Base-by-base conservation (phyloP, 2,888 invertebrate genomes). In the Ischnus inquisitorius region DNA sequence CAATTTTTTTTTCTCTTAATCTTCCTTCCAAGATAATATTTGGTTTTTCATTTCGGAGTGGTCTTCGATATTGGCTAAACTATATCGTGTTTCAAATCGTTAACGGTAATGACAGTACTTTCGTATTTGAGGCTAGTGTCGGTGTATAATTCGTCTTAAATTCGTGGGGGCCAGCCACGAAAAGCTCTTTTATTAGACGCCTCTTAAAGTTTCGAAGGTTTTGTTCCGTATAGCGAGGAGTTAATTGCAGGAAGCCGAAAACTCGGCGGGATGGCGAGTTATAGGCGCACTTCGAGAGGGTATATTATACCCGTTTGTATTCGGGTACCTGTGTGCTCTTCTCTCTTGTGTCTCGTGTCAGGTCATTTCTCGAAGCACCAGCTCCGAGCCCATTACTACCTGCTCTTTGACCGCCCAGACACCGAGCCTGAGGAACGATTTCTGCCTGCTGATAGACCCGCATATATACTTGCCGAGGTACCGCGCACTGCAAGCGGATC, bases 281-380 rank as follows among this genome's bases (percentile, higher is more conserved):
- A 67, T 12, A 41, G 12, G 14, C 16, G 28, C 10, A 39, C 34
- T 34, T 16, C 16, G 62, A 51, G 54, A 62, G 10, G 57, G 51
- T 57, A 41, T 43, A 54, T 54, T 71, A 60, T 83, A 83, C 79
- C 79, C 77, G 83, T 68, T 71, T 69, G 41, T 72, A 60, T 34
- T 16, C 12, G n/a, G 16, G 46, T 83, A 77, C 79, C 79, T 80
- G 76, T 34, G 51, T 62, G 64, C 67, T 68, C 60, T 68, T 46
- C 39, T 51, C 69, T 69, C 54, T 16, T 76, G 51, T 62, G 10
- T 54, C 65, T 22, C 46, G 39, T n/a, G 68, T 28, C 79, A 51
- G 76, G 71, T 83, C 69, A 72, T 83, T 79, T 83, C 68, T 79
- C 19, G 16, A 28, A 69, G 34, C 64, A 83, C 75, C 79, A 82